Base-by-base conservation (phyloP, 2,113 vertebrate species). In the Centropus bengalensis region DNA sequence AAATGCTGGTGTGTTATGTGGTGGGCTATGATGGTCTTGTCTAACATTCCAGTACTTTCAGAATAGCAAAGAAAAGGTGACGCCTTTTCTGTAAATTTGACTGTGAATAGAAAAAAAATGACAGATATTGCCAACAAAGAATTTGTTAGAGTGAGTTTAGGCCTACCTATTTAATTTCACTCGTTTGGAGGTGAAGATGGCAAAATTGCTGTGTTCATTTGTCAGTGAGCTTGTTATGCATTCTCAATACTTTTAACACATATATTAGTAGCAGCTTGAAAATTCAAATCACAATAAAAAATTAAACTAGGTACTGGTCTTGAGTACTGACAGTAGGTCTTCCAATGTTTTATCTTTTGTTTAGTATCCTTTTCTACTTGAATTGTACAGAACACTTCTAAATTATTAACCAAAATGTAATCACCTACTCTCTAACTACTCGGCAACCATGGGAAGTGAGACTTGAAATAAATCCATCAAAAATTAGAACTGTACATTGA, bases 21-120 rank as follows among this genome's bases (percentile, higher is more conserved):
- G 5, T 13, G 8, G 68, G 32, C 68, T 58, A 3, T 0, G 0
- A 14, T 58, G 17, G 30, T 68, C 7, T 40, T 54, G 20, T 0
- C 0, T 56, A 42, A 52, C 58, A 81, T 54, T 23, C 77, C 24
- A n/a, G 77, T 23, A 14, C 26, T 59, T 87, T 78, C 19, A 49
- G 51, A 78, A 70, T 23, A 33, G 15, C 82, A 70, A 81, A 69
- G 22, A 47, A 64, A 66, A 52, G 12, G 16, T 69, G 40, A 82
- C 74, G 15, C 27, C 52, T 89, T 58, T 67, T 76, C 40, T 69
- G 8, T 79, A 36, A 63, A 58, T 21, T 33, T 26, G 42, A 40
- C 42, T 49, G 49, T 27, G 52, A 83, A 40, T 45, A 74, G 26
- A 70, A 71, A 40, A n/a, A n/a, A 76, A 26, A 30, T 33, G 30